Conservation (phyloP, 2,888 invertebrate species). For the Rosalia funebris region DNA sequence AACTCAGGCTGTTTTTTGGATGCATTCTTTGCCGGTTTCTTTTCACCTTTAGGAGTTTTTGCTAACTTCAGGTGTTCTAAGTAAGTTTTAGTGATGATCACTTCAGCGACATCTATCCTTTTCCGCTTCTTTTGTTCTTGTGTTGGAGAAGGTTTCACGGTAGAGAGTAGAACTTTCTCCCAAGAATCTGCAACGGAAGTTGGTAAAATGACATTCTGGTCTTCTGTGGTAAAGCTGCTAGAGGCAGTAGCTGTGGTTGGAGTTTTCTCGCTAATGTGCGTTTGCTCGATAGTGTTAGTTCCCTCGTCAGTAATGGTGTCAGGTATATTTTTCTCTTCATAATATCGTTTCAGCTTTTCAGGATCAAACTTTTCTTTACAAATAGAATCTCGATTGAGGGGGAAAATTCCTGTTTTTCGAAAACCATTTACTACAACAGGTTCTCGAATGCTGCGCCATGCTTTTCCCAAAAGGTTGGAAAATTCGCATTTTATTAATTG, state of each 20-base stretch:
- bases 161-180: neutral
- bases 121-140: neutral
- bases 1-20: neutral
- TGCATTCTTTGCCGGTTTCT: neutral
- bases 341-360: conserved; percentile 15
- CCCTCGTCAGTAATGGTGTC: neutral
- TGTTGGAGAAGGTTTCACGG: neutral
- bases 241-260: neutral
- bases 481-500: conserved; percentile 9
- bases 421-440: conserved; percentile 16
- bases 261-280: neutral
- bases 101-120: neutral
- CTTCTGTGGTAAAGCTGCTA: neutral
- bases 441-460: conserved; percentile 13
- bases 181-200: neutral
- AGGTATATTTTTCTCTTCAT: conserved; percentile 10
- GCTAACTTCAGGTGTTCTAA: neutral
- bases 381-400: conserved; percentile 8
- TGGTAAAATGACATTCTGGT: neutral
- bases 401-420: conserved; percentile 18
- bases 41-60: too few relatives aligned
- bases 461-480: conserved; percentile 13
- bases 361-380: conserved; percentile 12
- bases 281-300: neutral
- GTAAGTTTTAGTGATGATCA: neutral